Percentiles rank a stretch among this genome's conserved stretches.
Evolutionary conservation across 1,140 invertebrate species (phyloP).

Genomic region (Bombus terrestris): DNA sequence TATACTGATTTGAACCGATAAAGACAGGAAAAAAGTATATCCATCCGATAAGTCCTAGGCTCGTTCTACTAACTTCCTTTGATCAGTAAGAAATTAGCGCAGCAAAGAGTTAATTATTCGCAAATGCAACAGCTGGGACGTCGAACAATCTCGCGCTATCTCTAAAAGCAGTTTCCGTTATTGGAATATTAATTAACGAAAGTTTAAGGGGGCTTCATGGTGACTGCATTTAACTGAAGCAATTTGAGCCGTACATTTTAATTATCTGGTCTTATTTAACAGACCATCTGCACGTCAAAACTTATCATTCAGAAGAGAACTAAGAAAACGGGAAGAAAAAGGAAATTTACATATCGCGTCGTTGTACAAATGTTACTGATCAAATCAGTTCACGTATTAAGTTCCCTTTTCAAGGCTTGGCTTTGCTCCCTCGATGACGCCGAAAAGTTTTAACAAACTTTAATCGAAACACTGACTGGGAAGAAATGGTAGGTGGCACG

Average conservation of each 20-base stretch:
- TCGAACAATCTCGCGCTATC: not conserved
- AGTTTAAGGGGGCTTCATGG: constrained; percentile 11
- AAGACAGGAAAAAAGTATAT: too few species aligned
- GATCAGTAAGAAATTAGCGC: not conserved
- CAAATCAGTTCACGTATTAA: not conserved
- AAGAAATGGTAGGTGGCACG: not conserved
- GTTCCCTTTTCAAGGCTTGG: too few species aligned
- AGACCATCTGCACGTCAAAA: not conserved
- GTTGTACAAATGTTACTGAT: not conserved
- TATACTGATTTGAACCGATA: not conserved
- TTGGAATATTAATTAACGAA: constrained; percentile 41
- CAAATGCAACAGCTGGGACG: not conserved
- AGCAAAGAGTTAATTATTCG: constrained; percentile 29
- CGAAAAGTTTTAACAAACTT: not conserved
- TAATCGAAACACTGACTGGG: not conserved
- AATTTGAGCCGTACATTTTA: not conserved
- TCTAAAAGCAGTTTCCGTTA: not conserved
- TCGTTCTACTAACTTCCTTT: not conserved
- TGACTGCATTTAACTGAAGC: constrained; percentile 5
- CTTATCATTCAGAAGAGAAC: not conserved
- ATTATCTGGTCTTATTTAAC: not conserved
- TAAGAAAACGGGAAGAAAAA: too few species aligned
- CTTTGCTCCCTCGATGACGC: not conserved
- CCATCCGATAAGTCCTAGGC: not conserved
- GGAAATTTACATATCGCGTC: not conserved